Percentiles rank a stretch among this genome's conserved stretches.
Conservation (phyloP, 2,888 invertebrate genomes). For the Ornithoptera alexandrae region DNA sequence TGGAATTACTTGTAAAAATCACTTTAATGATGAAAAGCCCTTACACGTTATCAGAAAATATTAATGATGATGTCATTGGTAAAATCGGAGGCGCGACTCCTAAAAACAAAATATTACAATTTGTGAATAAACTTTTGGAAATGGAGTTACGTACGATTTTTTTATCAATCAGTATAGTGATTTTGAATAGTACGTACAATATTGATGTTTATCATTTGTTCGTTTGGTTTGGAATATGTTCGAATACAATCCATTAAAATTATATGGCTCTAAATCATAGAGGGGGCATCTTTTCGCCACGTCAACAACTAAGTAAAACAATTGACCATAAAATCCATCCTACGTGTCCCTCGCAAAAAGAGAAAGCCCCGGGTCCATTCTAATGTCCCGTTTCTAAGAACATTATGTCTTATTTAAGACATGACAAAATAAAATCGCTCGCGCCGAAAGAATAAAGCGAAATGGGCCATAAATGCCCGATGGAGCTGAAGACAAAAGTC, state of each 20-base stretch:
- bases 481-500: conserved; percentile 67
- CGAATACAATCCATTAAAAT: conserved; percentile 31
- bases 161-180: no score
- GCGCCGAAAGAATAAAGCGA: conserved; percentile 66
- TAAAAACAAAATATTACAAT: no score
- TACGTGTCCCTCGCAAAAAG: conserved; percentile 73
- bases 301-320: conserved; percentile 68
- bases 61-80: no score
- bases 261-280: conserved; percentile 34
- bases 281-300: conserved; percentile 54
- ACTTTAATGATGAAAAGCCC: no score
- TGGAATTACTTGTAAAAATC: no score
- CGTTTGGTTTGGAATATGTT: neutral
- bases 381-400: conserved; percentile 76
- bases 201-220: no score
- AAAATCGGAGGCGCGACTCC: no score
- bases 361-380: conserved; percentile 69
- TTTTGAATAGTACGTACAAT: no score
- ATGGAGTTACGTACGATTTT: no score
- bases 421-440: conserved; percentile 69
- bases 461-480: conserved; percentile 68
- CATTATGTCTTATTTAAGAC: conserved; percentile 78
- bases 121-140: no score
- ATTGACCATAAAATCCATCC: conserved; percentile 74
- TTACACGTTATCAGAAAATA: no score